These are phyloP conservation scores for Perca fluviatilis DNA, from an alignment of 2,113 vertebrate species.

Conservation along the genomic window DNA sequence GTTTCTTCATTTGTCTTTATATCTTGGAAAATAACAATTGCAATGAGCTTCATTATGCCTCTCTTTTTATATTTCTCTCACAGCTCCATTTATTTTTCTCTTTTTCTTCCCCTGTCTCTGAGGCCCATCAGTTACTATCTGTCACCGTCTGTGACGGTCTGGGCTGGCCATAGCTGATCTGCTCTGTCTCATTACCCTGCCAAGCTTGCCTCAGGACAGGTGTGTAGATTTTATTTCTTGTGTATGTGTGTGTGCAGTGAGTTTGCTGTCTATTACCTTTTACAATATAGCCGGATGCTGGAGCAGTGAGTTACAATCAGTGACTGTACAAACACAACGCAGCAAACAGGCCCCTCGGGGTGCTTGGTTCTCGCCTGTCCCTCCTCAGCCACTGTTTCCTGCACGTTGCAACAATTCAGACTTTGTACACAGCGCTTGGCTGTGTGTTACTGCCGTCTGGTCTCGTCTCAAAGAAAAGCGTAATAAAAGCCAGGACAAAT, in stretches of 20 bases:
- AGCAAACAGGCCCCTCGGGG: slow-evolving; percentile 31
- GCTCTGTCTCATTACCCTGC: slow-evolving; percentile 47
- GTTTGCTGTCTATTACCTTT: slow-evolving; percentile 13
- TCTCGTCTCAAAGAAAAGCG: slow-evolving; percentile 5
- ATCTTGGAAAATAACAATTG: background rate
- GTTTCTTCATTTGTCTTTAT: too few species aligned
- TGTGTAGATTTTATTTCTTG: slow-evolving; percentile 18
- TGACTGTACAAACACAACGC: slow-evolving; percentile 32
- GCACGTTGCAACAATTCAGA: slow-evolving; percentile 26
- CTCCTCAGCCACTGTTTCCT: slow-evolving; percentile 20
- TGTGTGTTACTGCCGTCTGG: slow-evolving; percentile 9
- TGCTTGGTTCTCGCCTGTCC: slow-evolving; percentile 9
- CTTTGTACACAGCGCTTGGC: slow-evolving; percentile 21
- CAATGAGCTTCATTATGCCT: background rate
- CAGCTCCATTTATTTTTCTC: background rate
- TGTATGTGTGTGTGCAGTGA: slow-evolving; percentile 5
- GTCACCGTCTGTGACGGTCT: slow-evolving; percentile 56
- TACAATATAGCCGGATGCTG: background rate
- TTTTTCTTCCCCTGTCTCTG: slow-evolving; percentile 12
- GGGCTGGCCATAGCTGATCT: slow-evolving; percentile 15
- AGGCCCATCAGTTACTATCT: slow-evolving; percentile 29
- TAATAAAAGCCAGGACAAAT: slow-evolving; percentile 14
- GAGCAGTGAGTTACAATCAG: slow-evolving; percentile 20
- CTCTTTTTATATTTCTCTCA: background rate
- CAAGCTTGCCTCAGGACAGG: slow-evolving; percentile 53